These are phyloP conservation scores for Brachystomella parvula DNA, from an alignment of 1,140 invertebrate genomes.

Conservation along the genomic window DNA sequence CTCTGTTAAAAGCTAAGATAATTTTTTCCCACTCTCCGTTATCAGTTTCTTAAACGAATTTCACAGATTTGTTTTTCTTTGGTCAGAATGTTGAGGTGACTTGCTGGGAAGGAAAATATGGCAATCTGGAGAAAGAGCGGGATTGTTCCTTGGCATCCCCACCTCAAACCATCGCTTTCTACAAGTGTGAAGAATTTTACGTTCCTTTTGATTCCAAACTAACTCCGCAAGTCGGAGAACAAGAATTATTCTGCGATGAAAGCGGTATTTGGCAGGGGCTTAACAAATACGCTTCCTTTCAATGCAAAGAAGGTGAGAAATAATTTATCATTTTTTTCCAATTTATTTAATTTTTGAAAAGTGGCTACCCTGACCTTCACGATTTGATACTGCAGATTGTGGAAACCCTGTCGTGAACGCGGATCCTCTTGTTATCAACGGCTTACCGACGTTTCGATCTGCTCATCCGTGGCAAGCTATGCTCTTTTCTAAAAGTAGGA, in stretches of 20 bases:
- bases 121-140: no score
- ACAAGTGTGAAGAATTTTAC: neutral
- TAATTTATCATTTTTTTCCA: no score
- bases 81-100: no score
- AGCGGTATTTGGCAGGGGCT: neutral
- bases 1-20: no score
- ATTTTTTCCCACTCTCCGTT: no score
- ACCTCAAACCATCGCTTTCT: neutral
- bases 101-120: no score
- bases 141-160: no score
- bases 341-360: neutral
- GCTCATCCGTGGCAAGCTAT: conserved; percentile 9
- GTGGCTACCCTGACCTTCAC: neutral
- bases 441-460: neutral
- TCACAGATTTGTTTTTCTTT: no score
- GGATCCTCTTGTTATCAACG: conserved; percentile 3
- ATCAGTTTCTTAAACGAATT: no score
- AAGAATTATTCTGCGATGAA: neutral
- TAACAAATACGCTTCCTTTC: neutral
- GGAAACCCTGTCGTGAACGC: neutral
- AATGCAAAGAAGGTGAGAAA: conserved; percentile 5
- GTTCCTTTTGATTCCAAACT: neutral
- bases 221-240: neutral
- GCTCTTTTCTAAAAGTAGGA: neutral
- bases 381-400: neutral